Evolutionary conservation across 2,113 vertebrate genomes (phyloP).

Genomic region (Sigmodon hispidus): DNA sequence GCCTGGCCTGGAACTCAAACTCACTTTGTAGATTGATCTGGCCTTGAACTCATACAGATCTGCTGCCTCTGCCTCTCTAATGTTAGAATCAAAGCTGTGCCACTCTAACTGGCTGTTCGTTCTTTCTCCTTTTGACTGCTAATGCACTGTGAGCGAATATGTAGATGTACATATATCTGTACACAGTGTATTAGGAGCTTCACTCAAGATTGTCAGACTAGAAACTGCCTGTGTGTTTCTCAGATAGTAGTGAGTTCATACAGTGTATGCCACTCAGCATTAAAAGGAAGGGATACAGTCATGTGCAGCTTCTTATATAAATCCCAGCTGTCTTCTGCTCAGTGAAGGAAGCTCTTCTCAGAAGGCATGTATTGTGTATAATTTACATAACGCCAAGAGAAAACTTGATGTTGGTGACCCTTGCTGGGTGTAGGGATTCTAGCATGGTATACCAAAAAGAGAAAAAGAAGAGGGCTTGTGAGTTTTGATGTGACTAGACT

Average conservation of each 20-base stretch:
- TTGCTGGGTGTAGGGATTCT: neutral
- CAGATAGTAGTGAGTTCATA: neutral
- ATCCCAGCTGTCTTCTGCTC: neutral
- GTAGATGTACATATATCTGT: neutral
- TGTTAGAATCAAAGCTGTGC: neutral
- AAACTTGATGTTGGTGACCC: neutral
- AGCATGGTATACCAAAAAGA: neutral
- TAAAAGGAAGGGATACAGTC: neutral
- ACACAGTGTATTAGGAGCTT: neutral
- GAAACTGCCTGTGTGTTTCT: neutral
- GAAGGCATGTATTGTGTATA: neutral
- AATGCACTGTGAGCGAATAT: neutral
- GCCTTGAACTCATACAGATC: neutral
- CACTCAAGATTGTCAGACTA: neutral
- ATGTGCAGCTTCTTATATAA: accelerated
- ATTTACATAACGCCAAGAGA: neutral
- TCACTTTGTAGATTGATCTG: neutral
- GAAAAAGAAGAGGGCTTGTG: neutral
- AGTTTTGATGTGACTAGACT: neutral
- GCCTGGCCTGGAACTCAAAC: neutral
- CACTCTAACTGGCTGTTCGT: neutral
- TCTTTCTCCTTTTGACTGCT: neutral
- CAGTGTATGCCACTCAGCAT: neutral
- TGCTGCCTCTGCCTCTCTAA: neutral
- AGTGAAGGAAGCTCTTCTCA: neutral